A percentile compares a stretch with the other conserved stretches of the same genome.
Evolutionary conservation across 1,140 invertebrate species (phyloP).

Genomic region (Trichogramma pretiosum): DNA sequence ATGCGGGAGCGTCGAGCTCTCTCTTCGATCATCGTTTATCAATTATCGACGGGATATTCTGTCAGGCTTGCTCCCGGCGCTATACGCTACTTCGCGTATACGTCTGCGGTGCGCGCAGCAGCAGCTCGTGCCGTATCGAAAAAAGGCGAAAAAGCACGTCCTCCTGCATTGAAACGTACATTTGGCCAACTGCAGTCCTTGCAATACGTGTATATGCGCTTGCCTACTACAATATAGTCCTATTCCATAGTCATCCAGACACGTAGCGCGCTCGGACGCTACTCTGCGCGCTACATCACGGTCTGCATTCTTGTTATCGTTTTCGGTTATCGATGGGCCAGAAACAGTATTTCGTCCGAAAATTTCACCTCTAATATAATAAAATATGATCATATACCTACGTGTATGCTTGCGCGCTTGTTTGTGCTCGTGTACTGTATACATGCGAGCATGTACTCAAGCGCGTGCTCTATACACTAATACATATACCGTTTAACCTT

Average conservation of each 20-base stretch:
- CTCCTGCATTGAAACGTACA: conserved; percentile 6
- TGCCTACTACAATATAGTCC: no score
- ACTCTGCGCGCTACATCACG: conserved; percentile 5
- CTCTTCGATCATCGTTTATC: conserved; percentile 17
- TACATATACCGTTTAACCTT: no score
- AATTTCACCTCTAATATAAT: conserved; percentile 19
- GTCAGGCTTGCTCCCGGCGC: conserved; percentile 14
- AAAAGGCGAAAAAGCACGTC: conserved; percentile 15
- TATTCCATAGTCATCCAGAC: not conserved
- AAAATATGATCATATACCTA: conserved; percentile 16
- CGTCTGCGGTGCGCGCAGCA: not conserved
- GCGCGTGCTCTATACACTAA: no score
- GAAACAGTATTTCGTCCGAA: conserved; percentile 2
- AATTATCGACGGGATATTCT: conserved; percentile 18
- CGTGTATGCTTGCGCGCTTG: not conserved
- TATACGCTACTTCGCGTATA: conserved; percentile 7
- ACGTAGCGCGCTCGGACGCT: not conserved
- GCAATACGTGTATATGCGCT: no score
- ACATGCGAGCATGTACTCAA: no score
- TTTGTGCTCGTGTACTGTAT: not conserved
- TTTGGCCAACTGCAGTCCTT: no score
- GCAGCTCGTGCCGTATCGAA: no score
- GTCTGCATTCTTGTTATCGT: conserved; percentile 19
- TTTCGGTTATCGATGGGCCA: conserved; percentile 12
- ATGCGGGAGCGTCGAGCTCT: no score